These are phyloP conservation scores for zebrafish (Danio rerio) DNA, from an alignment of 2,113 vertebrate species.

Conservation along the genomic window GRCz12tu NC_133193.1:13035001-13035500, in stretches of 20 bases:
- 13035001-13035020: not conserved
- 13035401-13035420: too few species aligned
- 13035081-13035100: slow-evolving; percentile 40
- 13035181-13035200: slow-evolving; percentile 60
- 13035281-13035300: too few species aligned
- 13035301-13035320: not conserved
- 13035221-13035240: slow-evolving; percentile 61
- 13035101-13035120: slow-evolving; percentile 33
- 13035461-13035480: too few species aligned
- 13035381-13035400: too few species aligned
- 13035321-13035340: not conserved
- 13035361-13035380: too few species aligned
- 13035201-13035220: slow-evolving; percentile 66
- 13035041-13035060: not conserved
- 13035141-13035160: slow-evolving; percentile 67
- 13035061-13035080: slow-evolving; percentile 42
- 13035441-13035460: too few species aligned
- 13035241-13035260: slow-evolving; percentile 9
- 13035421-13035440: too few species aligned
- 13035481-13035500: too few species aligned
- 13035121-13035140: slow-evolving; percentile 55
- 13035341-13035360: too few species aligned
- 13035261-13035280: not conserved
- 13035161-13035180: slow-evolving; percentile 66
- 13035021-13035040: not conserved